Conservation (phyloP, 2,113 vertebrate species). For the Nanorana parkeri region DNA sequence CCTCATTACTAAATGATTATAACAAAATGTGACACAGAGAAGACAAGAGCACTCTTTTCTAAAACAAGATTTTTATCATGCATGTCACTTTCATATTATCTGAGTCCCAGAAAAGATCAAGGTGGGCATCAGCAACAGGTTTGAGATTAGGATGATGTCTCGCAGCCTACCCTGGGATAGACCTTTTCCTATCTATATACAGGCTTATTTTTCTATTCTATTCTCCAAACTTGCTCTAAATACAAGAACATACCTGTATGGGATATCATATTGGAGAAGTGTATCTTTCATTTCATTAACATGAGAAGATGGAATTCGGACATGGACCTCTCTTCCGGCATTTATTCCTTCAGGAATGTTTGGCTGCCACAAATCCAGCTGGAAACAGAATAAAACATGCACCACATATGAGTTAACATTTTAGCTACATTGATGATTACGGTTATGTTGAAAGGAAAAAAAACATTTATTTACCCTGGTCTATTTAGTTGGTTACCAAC, state of each 20-base stretch:
- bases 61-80: too few relatives aligned
- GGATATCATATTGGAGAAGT: conserved; percentile 47
- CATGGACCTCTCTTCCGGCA: conserved; percentile 49
- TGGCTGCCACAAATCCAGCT: conserved; percentile 61
- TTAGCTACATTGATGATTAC: too few relatives aligned
- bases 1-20: too few relatives aligned
- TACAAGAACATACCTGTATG: conserved; percentile 49
- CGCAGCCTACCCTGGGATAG: not conserved
- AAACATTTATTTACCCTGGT: too few relatives aligned
- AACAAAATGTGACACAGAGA: too few relatives aligned
- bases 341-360: conserved; percentile 54
- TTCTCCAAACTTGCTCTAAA: not conserved
- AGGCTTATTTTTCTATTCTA: not conserved
- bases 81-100: too few relatives aligned
- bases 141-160: not conserved
- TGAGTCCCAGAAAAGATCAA: too few relatives aligned
- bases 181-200: not conserved
- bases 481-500: too few relatives aligned
- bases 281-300: conserved; percentile 55
- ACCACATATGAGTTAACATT: too few relatives aligned
- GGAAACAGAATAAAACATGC: not conserved
- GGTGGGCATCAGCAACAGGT: too few relatives aligned
- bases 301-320: conserved; percentile 47
- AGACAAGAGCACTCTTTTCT: too few relatives aligned
- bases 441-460: too few relatives aligned